Conservation (phyloP, 2,888 invertebrate species). For the Seira musarum region DNA sequence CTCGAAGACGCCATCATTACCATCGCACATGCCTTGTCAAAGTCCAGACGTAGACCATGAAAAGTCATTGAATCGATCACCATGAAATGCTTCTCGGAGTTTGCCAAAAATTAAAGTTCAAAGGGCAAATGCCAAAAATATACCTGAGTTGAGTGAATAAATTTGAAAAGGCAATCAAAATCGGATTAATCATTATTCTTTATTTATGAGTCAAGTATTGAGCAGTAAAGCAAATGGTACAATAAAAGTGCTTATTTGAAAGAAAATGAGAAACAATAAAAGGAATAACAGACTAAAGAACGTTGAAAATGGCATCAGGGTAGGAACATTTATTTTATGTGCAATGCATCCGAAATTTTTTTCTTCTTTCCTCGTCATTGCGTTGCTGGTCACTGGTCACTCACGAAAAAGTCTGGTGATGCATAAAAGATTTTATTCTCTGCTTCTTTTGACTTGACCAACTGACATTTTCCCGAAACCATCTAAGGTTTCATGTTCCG, state of each 20-base stretch:
- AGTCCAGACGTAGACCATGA: not conserved
- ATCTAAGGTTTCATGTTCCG: too few species aligned
- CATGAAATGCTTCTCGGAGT: too few species aligned
- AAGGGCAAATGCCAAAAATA: too few species aligned
- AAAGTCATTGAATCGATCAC: not conserved
- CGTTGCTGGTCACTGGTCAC: not conserved
- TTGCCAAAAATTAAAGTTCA: too few species aligned
- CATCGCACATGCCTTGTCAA: not conserved
- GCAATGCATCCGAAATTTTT: not conserved
- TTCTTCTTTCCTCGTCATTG: not conserved
- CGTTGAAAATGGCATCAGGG: not conserved
- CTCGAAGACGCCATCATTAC: not conserved
- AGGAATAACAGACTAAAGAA: too few species aligned
- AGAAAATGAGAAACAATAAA: too few species aligned
- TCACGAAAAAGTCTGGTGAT: slow-evolving; percentile 4
- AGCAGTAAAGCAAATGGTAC: not conserved
- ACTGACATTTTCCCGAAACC: not conserved
- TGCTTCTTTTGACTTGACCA: not conserved
- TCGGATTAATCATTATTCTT: not conserved
- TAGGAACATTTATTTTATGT: not conserved
- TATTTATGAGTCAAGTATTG: not conserved
- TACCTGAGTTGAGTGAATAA: not conserved
- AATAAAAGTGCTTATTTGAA: too few species aligned
- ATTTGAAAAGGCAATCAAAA: not conserved
- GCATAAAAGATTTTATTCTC: not conserved